Evolutionary conservation across 2,888 invertebrate species (phyloP).

Genomic region (Tipula vernalis): DNA sequence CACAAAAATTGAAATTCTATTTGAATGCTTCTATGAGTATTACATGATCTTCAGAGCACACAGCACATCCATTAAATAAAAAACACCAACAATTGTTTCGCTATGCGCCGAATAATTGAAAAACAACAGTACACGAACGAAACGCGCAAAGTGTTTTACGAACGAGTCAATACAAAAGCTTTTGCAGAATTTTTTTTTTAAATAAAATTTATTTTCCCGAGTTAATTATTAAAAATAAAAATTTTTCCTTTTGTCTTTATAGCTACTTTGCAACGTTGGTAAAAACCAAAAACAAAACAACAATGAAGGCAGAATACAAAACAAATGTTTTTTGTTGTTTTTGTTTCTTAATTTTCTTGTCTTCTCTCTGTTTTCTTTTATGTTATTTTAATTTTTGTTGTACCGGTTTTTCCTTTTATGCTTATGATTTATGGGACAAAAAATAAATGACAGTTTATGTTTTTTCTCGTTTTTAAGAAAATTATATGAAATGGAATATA

Average conservation of each 20-base stretch:
- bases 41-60: background rate
- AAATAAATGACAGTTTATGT: background rate
- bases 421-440: background rate
- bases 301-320: background rate
- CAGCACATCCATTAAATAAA: background rate
- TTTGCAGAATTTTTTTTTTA: background rate
- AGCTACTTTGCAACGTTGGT: background rate
- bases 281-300: background rate
- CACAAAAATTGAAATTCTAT: background rate
- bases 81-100: background rate
- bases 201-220: background rate
- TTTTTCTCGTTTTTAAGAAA: background rate
- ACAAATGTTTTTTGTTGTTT: background rate
- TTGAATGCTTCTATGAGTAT: background rate
- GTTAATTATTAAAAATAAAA: background rate
- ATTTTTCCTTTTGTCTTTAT: background rate
- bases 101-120: background rate
- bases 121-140: background rate
- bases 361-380: background rate
- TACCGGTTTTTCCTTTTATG: background rate
- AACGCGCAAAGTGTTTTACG: background rate
- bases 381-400: background rate
- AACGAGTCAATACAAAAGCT: background rate
- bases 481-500: background rate
- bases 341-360: background rate